A percentile compares a stretch with the other conserved stretches of the same genome.
These are phyloP conservation scores for Hemichromis elongatus DNA, from an alignment of 2,113 vertebrate genomes.

Conservation along the genomic window DNA sequence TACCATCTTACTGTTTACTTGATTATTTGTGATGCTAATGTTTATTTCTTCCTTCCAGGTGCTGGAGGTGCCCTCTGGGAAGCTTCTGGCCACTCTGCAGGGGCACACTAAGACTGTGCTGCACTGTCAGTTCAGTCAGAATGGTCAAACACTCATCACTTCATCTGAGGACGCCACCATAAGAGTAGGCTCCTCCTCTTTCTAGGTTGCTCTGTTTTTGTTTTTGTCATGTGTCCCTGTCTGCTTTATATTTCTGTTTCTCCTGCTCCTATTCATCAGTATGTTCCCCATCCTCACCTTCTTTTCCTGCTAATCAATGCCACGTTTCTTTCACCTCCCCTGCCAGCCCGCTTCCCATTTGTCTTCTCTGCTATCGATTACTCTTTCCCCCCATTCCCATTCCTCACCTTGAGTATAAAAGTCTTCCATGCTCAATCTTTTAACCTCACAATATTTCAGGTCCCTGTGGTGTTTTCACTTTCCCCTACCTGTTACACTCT, in stretches of 20 bases:
- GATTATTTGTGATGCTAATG: neutral
- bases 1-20: neutral
- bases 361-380: conserved; percentile 33
- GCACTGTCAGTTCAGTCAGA: conserved; percentile 80
- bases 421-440: conserved; percentile 25
- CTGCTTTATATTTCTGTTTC: neutral
- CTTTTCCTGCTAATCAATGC: neutral
- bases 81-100: conserved; percentile 62
- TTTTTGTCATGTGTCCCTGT: neutral
- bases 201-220: neutral
- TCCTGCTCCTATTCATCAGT: neutral
- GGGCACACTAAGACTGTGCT: conserved; percentile 80
- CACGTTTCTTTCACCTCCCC: neutral
- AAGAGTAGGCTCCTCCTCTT: conserved; percentile 72
- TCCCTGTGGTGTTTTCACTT: neutral
- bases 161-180: conserved; percentile 86
- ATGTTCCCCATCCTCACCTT: neutral
- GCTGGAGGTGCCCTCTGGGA: conserved; percentile 78
- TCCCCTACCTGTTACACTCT: conserved; percentile 20
- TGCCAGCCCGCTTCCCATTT: neutral
- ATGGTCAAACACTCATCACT: conserved; percentile 80
- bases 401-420: conserved; percentile 43
- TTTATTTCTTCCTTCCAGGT: conserved; percentile 69
- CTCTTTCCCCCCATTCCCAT: neutral
- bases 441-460: neutral